These are phyloP conservation scores for Eulemur mongoz DNA, from an alignment of 2,797 vertebrate species.

Conservation along the genomic window DNA sequence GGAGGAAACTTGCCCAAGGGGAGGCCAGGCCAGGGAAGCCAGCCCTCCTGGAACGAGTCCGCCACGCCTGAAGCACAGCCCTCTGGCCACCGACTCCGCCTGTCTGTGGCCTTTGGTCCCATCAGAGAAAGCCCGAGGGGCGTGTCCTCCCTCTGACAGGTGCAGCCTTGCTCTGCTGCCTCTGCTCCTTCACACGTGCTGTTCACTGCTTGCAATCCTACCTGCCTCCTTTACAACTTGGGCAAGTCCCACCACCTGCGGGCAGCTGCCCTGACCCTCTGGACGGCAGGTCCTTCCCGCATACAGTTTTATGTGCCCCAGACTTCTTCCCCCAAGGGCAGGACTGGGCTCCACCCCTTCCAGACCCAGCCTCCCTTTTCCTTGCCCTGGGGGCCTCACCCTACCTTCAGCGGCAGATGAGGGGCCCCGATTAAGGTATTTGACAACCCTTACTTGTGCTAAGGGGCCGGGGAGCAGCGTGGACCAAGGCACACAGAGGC, in stretches of 20 bases:
- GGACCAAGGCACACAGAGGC: not conserved
- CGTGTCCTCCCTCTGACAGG: not conserved
- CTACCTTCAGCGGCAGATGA: not conserved
- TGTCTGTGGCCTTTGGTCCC: not conserved
- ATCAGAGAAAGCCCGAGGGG: not conserved
- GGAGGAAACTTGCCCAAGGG: not conserved
- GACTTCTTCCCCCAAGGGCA: not conserved
- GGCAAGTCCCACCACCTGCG: rapidly evolving
- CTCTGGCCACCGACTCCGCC: too few species aligned
- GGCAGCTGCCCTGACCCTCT: not conserved
- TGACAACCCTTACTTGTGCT: not conserved
- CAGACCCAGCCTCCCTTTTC: not conserved
- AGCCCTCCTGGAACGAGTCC: not conserved
- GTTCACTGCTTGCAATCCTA: not conserved
- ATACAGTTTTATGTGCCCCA: too few species aligned
- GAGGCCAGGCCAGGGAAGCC: not conserved
- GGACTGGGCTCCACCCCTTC: not conserved
- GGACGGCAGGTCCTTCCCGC: not conserved
- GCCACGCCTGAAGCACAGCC: not conserved
- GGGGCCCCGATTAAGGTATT: not conserved
- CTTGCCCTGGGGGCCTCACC: not conserved
- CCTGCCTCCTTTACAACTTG: not conserved
- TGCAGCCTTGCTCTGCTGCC: not conserved
- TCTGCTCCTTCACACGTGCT: not conserved
- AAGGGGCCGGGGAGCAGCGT: not conserved